Evolutionary conservation across 1,140 invertebrate genomes (phyloP).

Genomic region (Eubasilissa regina): DNA sequence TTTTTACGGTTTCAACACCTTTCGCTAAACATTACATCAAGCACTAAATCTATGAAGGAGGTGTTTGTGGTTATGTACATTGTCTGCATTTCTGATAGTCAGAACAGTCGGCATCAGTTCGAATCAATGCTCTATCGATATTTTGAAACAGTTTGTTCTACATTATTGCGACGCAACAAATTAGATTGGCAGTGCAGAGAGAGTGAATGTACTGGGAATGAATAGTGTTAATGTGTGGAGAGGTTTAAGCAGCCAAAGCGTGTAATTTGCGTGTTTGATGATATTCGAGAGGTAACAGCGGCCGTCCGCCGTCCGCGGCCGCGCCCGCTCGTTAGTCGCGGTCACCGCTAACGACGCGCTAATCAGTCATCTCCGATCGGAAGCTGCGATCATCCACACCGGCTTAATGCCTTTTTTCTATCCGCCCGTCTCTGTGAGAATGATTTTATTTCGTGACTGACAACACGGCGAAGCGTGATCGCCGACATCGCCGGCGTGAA

Average conservation of each 20-base stretch:
- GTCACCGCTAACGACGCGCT: slow-evolving; percentile 38
- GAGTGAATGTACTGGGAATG: background rate
- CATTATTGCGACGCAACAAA: background rate
- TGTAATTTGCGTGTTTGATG: slow-evolving; percentile 23
- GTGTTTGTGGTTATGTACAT: slow-evolving; percentile 54
- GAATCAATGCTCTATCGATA: background rate
- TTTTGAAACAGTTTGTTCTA: too few relatives aligned
- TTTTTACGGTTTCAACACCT: slow-evolving; percentile 51
- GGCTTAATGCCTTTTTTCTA: slow-evolving; percentile 30
- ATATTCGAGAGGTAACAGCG: background rate
- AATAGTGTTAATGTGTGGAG: slow-evolving; percentile 15
- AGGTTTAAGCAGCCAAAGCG: slow-evolving; percentile 31
- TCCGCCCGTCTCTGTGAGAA: slow-evolving; percentile 15
- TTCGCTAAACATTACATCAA: slow-evolving; percentile 58
- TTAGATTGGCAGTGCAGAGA: too few relatives aligned
- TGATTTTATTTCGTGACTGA: slow-evolving; percentile 59
- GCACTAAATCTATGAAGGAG: slow-evolving; percentile 56
- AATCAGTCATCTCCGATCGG: slow-evolving; percentile 48
- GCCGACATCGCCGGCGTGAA: slow-evolving; percentile 39
- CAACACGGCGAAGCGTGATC: slow-evolving; percentile 58
- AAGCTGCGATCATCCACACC: slow-evolving; percentile 37
- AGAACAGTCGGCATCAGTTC: background rate
- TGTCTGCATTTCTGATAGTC: slow-evolving; percentile 1
- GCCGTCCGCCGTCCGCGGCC: background rate
- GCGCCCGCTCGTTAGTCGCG: slow-evolving; percentile 38